Percentiles rank a stretch among this genome's conserved stretches.
Evolutionary conservation across 2,888 invertebrate species (phyloP).

Genomic region (Dryadula phaetusa): DNA sequence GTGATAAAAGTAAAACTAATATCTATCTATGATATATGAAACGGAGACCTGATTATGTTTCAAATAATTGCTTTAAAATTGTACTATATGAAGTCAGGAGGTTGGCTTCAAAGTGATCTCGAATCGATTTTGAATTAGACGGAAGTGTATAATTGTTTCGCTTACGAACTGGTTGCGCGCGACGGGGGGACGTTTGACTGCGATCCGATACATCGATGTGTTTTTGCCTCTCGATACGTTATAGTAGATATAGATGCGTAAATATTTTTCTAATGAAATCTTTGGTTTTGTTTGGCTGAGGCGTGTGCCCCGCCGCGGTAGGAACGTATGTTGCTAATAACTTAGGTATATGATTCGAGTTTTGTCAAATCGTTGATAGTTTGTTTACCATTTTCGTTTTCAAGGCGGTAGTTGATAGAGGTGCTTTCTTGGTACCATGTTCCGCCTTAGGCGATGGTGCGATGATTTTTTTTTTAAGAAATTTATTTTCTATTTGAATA

Average conservation of each 20-base stretch:
- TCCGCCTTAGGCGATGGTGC: slow-evolving; percentile 61
- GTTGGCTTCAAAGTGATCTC: slow-evolving; percentile 77
- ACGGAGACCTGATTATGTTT: slow-evolving; percentile 69
- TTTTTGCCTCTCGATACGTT: slow-evolving; percentile 30
- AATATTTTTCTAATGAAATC: slow-evolving; percentile 43
- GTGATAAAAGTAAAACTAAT: slow-evolving; percentile 38
- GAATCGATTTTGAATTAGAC: slow-evolving; percentile 70
- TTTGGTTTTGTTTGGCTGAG: slow-evolving; percentile 32
- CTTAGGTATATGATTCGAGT: background rate
- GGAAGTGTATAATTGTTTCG: slow-evolving; percentile 53
- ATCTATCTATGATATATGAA: slow-evolving; percentile 31
- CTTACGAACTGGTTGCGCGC: slow-evolving; percentile 16
- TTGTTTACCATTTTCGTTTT: slow-evolving; percentile 34
- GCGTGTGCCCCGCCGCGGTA: background rate
- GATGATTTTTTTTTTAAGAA: slow-evolving; percentile 65
- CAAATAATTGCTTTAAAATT: slow-evolving; percentile 74
- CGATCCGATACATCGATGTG: slow-evolving; percentile 35
- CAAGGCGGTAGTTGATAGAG: slow-evolving; percentile 51
- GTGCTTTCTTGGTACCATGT: slow-evolving; percentile 66
- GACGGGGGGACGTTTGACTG: slow-evolving; percentile 3
- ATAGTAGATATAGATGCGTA: slow-evolving; percentile 34
- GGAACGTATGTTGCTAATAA: slow-evolving; percentile 7
- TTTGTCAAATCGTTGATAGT: slow-evolving; percentile 32
- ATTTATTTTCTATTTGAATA: slow-evolving; percentile 52
- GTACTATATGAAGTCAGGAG: slow-evolving; percentile 73